Evolutionary conservation across 2,888 invertebrate genomes (phyloP), one percentile per base, ranked within the genome.

Genomic region (Rhingia campestris): DNA sequence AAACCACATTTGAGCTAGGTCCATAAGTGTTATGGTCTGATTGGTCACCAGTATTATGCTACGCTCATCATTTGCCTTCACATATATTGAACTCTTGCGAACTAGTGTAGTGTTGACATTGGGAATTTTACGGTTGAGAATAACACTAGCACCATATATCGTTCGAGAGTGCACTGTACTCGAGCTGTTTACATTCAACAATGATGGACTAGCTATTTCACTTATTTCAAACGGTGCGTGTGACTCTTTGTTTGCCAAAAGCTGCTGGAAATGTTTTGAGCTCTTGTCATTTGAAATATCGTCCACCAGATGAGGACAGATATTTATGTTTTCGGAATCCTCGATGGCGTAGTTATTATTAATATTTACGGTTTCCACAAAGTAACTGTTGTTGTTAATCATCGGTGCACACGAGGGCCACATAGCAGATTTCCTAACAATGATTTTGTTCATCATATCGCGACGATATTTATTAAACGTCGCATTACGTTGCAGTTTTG

Each of bases 171-270:
- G 75, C 10, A 75, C 54, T 69, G 58, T 56, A 32, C 66, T 77
- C n/a, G 67, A 81, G 10, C 63, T 61, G 33, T 76, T 67, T 7
- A 32, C 30, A 43, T 61, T 74, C n/a, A 12, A 47, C 30, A 7
- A 53, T 7, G 58, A 74, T 32, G 64, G 67, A 12, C 49, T 39
- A 5, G 79, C 84, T 9, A 89, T 73, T 4, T 88, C 87, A 33
- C 88, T 85, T 6, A 90, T 84, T 7, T 88, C 86, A 51, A 90
- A 91, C 0, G 91, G 90, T 4, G 91, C 89, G 59, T 88, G 79
- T 1, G 90, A 90, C 6, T 81, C 86, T 45, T 87, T 90, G 58
- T 88, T 86, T 39, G n/a, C 75, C 32, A 90, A 79, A 3, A 90
- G 54, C 47, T 89, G 76, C 75, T 90, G 89, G 59, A 91, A 91